Conservation (phyloP, 1,140 invertebrate species). For the Drosophila sp. region DNA sequence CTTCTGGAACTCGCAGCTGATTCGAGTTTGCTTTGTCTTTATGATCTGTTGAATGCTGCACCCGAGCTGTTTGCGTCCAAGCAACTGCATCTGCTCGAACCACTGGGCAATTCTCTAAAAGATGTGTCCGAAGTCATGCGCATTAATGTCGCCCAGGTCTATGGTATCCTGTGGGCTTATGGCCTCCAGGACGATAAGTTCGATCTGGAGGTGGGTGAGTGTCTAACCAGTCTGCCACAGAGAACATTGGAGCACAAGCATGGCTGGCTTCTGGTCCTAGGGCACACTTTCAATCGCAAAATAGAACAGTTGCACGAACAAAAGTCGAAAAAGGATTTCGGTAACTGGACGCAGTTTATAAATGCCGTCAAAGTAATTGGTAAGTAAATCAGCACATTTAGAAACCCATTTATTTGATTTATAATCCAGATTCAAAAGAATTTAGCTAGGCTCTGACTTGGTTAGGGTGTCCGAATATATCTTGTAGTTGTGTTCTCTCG, state of each 20-base stretch:
- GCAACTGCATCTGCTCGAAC: slow-evolving; percentile 73
- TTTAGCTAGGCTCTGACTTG: no score
- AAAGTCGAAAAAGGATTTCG: slow-evolving; percentile 52
- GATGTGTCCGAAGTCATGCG: slow-evolving; percentile 82
- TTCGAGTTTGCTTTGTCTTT: slow-evolving; percentile 73
- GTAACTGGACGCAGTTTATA: slow-evolving; percentile 70
- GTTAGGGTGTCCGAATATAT: no score
- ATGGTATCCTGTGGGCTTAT: slow-evolving; percentile 76
- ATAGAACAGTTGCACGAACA: slow-evolving; percentile 51
- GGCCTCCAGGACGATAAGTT: slow-evolving; percentile 71
- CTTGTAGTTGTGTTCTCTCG: no score
- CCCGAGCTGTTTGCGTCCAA: slow-evolving; percentile 71
- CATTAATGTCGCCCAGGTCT: slow-evolving; percentile 75
- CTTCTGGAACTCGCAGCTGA: slow-evolving; percentile 51
- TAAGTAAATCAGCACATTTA: slow-evolving; percentile 2
- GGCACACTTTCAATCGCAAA: slow-evolving; percentile 75
- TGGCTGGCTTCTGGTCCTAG: slow-evolving; percentile 78
- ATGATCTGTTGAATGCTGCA: slow-evolving; percentile 79
- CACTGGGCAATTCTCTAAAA: slow-evolving; percentile 73
- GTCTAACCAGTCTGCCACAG: slow-evolving; percentile 62
- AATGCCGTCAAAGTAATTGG: slow-evolving; percentile 73
- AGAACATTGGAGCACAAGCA: slow-evolving; percentile 79
- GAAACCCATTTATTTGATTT: not conserved
- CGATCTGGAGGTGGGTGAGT: slow-evolving; percentile 70
- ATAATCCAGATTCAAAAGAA: no score